Evolutionary conservation across 1,140 invertebrate species (phyloP), one percentile per base, ranked within the genome.

Genomic region (Drosophila triauraria): DNA sequence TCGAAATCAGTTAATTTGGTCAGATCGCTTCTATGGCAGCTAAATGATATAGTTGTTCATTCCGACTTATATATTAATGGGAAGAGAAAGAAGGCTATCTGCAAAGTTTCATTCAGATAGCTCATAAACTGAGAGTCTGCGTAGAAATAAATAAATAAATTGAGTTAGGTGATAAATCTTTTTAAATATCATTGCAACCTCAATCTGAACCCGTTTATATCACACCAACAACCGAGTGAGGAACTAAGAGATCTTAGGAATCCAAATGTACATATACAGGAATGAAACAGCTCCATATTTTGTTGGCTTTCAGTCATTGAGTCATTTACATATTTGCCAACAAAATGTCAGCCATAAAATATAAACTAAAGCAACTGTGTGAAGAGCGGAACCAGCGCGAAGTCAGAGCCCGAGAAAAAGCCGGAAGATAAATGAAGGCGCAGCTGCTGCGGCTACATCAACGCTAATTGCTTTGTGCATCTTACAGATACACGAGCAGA

Each of bases 391-490:
- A 53, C 43, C 58, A 38, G 47, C 60, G 20, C 60, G 25, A 62
- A 62, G 51, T 57, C 30, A 58, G 60, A 58, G 32, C 60, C 23
- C 57, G 69, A 23, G 40, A 46, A 54, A 46, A 62, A 59, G 62
- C 60, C 46, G 53, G 59, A 80, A 90, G 81, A 90, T 90, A 90
- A 82, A 90, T 90, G 86, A 76, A 90, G 85, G 78, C 76, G 78
- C 86, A 90, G 85, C 86, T 91, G 85, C 78, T 82, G 85, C 71
- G 75, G 81, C 78, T 79, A 82, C 75, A 90, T 90, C 85, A 90
- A 90, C 75, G 82, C 86, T 90, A 90, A 90, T 90, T 90, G 85
- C 85, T 85, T 79, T 68, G 58, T 78, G 85, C 85, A 88, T 76
- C 70, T 76, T 64, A 82, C 78, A 81, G 75, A 85, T 80, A 83